Conservation (phyloP, 2,888 invertebrate genomes). For the Drosophila histrio region DNA sequence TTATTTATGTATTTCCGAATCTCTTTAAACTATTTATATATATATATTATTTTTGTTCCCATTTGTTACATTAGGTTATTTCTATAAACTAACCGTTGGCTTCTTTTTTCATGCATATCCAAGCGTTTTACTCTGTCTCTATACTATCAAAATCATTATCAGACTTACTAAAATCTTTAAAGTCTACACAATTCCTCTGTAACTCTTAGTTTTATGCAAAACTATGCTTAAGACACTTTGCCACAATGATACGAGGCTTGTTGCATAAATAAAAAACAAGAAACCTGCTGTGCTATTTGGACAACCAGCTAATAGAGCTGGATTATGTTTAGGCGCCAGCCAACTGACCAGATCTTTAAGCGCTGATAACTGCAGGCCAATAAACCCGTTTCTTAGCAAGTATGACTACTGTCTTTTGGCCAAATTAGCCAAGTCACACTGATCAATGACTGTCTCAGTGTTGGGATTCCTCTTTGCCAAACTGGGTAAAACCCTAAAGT, state of each 20-base stretch:
- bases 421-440: conserved; percentile 26
- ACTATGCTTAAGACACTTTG: conserved; percentile 9
- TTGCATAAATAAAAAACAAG: conserved; percentile 41
- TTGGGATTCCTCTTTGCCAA: conserved; percentile 2
- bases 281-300: conserved; percentile 52
- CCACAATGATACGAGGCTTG: not conserved
- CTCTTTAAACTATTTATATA: no score
- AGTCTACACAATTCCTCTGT: not conserved
- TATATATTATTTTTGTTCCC: no score
- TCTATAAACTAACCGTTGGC: no score
- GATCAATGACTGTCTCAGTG: conserved; percentile 14
- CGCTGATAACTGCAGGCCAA: conserved; percentile 39
- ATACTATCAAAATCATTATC: not conserved
- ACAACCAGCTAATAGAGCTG: conserved; percentile 41
- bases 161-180: not conserved
- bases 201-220: conserved; percentile 10
- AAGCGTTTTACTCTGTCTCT: no score
- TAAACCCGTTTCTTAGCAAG: conserved; percentile 44
- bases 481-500: conserved; percentile 30
- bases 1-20: not conserved
- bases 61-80: no score
- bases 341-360: conserved; percentile 31
- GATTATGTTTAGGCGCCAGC: conserved; percentile 49
- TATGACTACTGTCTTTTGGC: conserved; percentile 49
- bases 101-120: no score